Evolutionary conservation across 2,113 vertebrate species (phyloP).

Genomic region (Hemicordylus capensis): DNA sequence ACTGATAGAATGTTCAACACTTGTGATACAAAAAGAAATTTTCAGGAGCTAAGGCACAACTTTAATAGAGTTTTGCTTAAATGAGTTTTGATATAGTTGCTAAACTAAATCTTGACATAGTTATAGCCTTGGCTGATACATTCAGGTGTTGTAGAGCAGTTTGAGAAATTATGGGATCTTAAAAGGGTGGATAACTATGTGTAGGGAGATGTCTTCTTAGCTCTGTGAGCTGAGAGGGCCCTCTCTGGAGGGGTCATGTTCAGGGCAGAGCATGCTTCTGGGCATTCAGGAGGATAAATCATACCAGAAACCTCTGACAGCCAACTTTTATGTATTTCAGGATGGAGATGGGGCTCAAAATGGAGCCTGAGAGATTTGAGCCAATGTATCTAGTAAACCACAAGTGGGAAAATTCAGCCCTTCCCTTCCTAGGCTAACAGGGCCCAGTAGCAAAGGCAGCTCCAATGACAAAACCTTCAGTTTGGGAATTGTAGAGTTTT

Average conservation of each 20-base stretch:
- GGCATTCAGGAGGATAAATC: not conserved
- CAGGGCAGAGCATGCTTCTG: not conserved
- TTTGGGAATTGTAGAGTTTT: no score
- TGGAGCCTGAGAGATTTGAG: not conserved
- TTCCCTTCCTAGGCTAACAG: no score
- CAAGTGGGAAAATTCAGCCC: no score
- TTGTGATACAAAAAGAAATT: not conserved
- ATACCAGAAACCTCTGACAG: not conserved
- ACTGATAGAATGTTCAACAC: not conserved
- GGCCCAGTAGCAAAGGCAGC: not conserved
- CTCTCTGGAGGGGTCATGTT: not conserved
- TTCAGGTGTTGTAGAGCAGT: not conserved
- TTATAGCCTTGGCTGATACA: no score
- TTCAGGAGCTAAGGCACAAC: not conserved
- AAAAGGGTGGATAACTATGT: not conserved
- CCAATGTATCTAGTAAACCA: no score
- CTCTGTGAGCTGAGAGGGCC: not conserved
- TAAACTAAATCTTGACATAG: no score
- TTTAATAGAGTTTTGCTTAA: not conserved
- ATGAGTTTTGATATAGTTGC: not conserved
- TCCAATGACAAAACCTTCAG: not conserved
- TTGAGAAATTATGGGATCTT: not conserved
- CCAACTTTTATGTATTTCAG: not conserved
- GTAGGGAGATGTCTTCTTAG: not conserved
- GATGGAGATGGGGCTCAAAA: not conserved